Evolutionary conservation across 1,140 invertebrate species (phyloP), one percentile per base, ranked within the genome.

Genomic region (Formica exsecta): DNA sequence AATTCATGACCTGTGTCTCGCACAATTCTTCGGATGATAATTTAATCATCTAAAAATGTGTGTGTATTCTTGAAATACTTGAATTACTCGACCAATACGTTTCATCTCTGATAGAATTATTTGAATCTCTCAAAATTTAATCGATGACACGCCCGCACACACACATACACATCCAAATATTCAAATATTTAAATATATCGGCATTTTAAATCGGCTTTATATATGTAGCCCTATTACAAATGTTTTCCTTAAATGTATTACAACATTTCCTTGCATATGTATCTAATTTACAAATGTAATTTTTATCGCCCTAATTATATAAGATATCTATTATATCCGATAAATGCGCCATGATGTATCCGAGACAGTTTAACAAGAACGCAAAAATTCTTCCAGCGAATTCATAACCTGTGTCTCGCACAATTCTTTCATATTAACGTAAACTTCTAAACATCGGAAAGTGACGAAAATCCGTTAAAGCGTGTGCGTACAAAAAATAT

Each of bases 401-500:
- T 61, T 61, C 8, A 29, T 11, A 2, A 44, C 22, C n/a, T 4
- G 3, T 44, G 0, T 19, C 44, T 48, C 4, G 7, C 0, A 7
- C 16, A 48, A 44, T 41, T 59, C 9, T 25, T 22, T 59, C 19
- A 11, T 22, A 3, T 3, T 32, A 59, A 70, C 36, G 9, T 36
- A 38, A 65, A 73, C 71, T n/a, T 25, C 29, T 36, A 38, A 65
- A 73, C 71, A 29, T 25, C n/a, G 1, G 13, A 76, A 61, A 64
- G 19, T 74, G 44, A 84, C 38, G 11, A 75, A 84, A 64, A n/a
- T 38, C 19, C 22, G 19, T 44, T 9, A 59, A 81, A 59, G 8
- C 57, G 25, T 88, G 81, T 57, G 73, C 61, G 74, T 68, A 75
- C 41, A 65, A 65, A 86, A 89, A 25, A 22, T 66, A 83, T 36